A percentile compares a stretch with the other conserved stretches of the same genome.
These are phyloP conservation scores for Oasisia sp. DNA, from an alignment of 2,888 invertebrate species.

Conservation along the genomic window DNA sequence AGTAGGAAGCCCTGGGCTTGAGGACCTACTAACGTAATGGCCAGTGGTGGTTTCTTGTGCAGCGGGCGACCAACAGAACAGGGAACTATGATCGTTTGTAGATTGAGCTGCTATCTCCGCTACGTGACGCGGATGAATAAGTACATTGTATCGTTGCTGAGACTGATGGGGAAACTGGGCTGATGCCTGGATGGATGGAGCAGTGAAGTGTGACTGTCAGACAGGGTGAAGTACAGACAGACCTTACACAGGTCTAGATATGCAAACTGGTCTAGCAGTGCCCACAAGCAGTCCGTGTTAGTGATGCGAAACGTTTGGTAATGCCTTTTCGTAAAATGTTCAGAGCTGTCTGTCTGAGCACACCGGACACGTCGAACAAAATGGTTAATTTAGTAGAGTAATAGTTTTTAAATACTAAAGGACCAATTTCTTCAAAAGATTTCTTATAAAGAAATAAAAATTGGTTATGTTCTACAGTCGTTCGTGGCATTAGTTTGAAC, in stretches of 20 bases:
- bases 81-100: not conserved
- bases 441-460: not conserved
- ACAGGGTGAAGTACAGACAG: not conserved
- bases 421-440: conserved; percentile 11
- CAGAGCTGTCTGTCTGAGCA: not conserved
- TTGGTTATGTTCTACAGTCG: not conserved
- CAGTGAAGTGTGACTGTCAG: not conserved
- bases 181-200: not conserved
- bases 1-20: not conserved
- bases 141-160: not conserved
- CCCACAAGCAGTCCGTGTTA: not conserved
- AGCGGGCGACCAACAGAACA: not conserved
- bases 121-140: not conserved
- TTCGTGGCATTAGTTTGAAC: not conserved
- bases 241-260: not conserved
- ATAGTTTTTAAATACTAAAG: not conserved
- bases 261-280: not conserved
- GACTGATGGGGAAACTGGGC: not conserved
- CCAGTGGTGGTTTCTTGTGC: not conserved
- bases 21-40: not conserved
- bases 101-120: not conserved
- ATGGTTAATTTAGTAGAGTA: not conserved
- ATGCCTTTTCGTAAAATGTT: not conserved
- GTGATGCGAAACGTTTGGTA: not conserved
- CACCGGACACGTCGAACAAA: not conserved